Base-by-base conservation (phyloP, 2,113 vertebrate genomes). In the Chiloscyllium plagiosum region DNA sequence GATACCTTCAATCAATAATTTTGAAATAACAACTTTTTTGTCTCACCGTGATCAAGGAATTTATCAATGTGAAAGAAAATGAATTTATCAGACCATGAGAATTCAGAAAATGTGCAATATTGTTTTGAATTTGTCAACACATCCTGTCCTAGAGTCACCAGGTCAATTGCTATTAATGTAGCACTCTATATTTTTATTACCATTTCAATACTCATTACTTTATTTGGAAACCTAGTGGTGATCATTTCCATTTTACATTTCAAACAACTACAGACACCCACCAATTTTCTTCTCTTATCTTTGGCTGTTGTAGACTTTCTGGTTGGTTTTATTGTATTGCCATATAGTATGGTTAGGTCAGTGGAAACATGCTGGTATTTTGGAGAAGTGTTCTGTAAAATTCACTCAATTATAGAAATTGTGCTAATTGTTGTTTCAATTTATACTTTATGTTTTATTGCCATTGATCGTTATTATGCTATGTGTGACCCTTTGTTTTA, bases 251-350 rank as follows among this genome's bases (percentile, higher is more conserved):
- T 97, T 15, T 86, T 96, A 7, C 96, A 97, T 87, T 97, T 97
- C 50, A 97, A 96, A 94, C 97, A 97, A 95, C 96, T 97, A 78
- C 97, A 97, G 76, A 97, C 96, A 66, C 97, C 97, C n/a, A 97
- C 97, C 13, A 97, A 97, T 52, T 95, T 97, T 50, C 96, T 97
- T 65, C 96, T 97, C 87, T 96, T 97, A 89, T 97, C 97, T 96
- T 96, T 97, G 96, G 97, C 97, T 33, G 56, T 97, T 24, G 96
- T 96, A 0, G 97, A 97, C n/a, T 95, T 97, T 26, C 96, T 97
- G n/a, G 69, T 97, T 24, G 97, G 97, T 19, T 6, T 96, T 22
- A 68, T 87, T 50, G 96, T 97, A 33, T 97, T 97, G 97, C 97
- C 97, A 1, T 97, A 97, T 68, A 97, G 97, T 47, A 96, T 96